These are phyloP conservation scores for Nesogale talazaci DNA, from an alignment of 2,113 vertebrate species.

Conservation along the genomic window DNA sequence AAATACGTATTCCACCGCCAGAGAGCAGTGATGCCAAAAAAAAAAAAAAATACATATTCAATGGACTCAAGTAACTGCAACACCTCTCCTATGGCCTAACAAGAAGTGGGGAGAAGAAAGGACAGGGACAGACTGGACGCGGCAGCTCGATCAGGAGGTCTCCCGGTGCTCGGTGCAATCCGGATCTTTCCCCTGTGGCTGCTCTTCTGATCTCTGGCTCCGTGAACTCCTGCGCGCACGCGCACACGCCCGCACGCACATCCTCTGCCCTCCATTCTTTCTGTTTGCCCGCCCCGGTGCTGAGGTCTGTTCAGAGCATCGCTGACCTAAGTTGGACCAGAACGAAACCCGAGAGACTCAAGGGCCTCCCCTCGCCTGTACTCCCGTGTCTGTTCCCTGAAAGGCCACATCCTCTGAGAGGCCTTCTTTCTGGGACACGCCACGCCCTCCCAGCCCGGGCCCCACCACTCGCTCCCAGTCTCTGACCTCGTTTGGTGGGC, in stretches of 20 bases:
- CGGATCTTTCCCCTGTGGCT: not conserved
- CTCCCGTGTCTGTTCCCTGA: not conserved
- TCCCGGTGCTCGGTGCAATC: not conserved
- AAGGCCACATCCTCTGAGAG: not conserved
- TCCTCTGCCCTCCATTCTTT: not conserved
- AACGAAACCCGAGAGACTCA: constrained; percentile 6
- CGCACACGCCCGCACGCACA: not conserved
- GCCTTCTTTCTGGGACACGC: not conserved
- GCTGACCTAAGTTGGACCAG: not conserved
- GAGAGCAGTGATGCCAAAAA: no score
- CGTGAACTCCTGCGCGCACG: not conserved
- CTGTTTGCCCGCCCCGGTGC: not conserved
- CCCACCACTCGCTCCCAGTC: not conserved
- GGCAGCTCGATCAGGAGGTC: not conserved
- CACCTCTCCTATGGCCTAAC: not conserved
- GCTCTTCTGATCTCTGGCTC: not conserved
- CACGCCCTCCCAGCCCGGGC: not conserved
- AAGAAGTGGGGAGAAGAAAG: not conserved
- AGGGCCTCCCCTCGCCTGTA: not conserved
- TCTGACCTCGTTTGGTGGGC: not conserved
- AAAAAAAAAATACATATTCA: no score
- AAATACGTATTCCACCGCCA: no score
- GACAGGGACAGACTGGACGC: not conserved
- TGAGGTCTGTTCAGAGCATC: not conserved
- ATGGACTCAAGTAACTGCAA: not conserved